These are phyloP conservation scores for Oncopodura yosiiana DNA, from an alignment of 1,140 invertebrate genomes.

Conservation along the genomic window DNA sequence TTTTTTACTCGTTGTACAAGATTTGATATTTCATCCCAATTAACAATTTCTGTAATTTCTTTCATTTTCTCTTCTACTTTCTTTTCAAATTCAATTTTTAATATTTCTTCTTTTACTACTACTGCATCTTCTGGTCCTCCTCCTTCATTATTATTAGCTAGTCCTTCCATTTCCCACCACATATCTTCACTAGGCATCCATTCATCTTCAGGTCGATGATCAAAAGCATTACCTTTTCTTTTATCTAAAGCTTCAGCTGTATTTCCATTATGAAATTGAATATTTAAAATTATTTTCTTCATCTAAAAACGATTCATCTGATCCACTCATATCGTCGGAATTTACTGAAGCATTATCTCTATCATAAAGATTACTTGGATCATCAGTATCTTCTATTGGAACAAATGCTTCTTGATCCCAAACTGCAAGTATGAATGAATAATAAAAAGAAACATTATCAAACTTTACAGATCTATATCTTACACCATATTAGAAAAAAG, in stretches of 20 bases:
- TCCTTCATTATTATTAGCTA: conserved; percentile 34
- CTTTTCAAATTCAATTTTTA: conserved; percentile 20
- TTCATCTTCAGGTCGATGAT: conserved; percentile 34
- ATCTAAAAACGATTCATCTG: conserved; percentile 37
- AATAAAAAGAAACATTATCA: too few relatives aligned
- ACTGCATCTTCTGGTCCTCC: conserved; percentile 25
- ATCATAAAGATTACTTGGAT: conserved; percentile 34
- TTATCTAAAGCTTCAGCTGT: conserved; percentile 70
- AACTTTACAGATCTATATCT: too few relatives aligned
- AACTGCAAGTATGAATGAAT: too few relatives aligned
- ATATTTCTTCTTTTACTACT: conserved; percentile 25
- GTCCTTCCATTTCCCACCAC: conserved; percentile 39
- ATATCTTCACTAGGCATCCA: conserved; percentile 33
- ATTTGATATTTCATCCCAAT: conserved; percentile 21
- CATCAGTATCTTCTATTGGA: conserved; percentile 30
- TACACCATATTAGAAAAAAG: too few relatives aligned
- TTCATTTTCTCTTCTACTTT: conserved; percentile 21
- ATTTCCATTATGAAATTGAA: conserved; percentile 70
- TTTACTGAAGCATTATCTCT: conserved; percentile 35
- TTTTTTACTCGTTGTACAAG: background rate
- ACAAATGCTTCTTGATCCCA: conserved; percentile 34
- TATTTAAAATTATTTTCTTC: conserved; percentile 46
- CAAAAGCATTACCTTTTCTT: conserved; percentile 38
- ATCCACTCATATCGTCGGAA: conserved; percentile 35
- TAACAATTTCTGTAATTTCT: conserved; percentile 17